Evolutionary conservation across 2,113 vertebrate species (phyloP).

Genomic region (Centropus bengalensis): DNA sequence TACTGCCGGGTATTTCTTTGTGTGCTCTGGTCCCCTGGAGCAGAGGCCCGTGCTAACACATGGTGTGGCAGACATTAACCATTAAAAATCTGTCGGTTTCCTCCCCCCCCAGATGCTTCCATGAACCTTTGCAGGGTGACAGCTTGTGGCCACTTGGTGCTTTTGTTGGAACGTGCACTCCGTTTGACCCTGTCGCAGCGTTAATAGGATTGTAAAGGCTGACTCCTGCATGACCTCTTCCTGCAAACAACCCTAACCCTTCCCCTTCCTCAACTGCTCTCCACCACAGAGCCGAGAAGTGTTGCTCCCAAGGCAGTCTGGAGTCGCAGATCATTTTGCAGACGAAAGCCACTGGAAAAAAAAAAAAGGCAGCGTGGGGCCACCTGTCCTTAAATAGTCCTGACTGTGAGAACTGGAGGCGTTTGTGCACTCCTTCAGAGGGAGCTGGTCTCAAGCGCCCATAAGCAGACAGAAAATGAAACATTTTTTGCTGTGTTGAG

Average conservation of each 20-base stretch:
- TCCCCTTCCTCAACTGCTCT: conserved; percentile 50
- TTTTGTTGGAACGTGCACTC: conserved; percentile 66
- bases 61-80: conserved; percentile 37
- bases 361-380: conserved; percentile 25
- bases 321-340: conserved; percentile 18
- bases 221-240: conserved; percentile 72
- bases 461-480: background rate
- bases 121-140: conserved; percentile 45
- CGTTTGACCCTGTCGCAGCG: conserved; percentile 67
- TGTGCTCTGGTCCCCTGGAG: background rate
- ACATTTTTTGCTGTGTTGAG: background rate
- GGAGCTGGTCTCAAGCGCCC: background rate
- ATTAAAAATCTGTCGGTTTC: conserved; percentile 4
- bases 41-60: conserved; percentile 8
- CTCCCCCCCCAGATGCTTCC: background rate
- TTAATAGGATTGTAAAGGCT: conserved; percentile 75
- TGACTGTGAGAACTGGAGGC: conserved; percentile 48
- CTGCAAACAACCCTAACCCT: conserved; percentile 65
- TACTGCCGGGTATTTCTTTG: conserved; percentile 3
- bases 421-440: conserved; percentile 20
- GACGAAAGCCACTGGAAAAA: conserved; percentile 52
- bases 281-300: conserved; percentile 15
- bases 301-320: conserved; percentile 51
- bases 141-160: conserved; percentile 67
- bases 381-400: conserved; percentile 62